Evolutionary conservation across 2,113 vertebrate genomes (phyloP).

Genomic region (Galemys pyrenaicus): DNA sequence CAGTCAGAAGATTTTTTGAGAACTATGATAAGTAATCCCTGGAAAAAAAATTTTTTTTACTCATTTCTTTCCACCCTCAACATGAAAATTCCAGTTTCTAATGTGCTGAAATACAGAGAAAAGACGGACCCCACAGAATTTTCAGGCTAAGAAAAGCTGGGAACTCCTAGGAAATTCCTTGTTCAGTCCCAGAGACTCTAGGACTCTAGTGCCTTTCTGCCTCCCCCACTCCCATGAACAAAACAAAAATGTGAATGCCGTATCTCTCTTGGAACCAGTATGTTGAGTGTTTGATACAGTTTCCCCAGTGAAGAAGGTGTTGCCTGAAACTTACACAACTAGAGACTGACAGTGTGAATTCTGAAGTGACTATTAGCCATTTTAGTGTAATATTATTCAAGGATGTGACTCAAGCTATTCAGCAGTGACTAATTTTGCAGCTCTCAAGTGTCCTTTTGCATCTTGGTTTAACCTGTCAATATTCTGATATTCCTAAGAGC

Average conservation of each 20-base stretch:
- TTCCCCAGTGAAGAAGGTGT: neutral
- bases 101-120: neutral
- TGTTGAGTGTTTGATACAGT: neutral
- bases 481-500: constrained; percentile 26
- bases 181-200: neutral
- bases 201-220: neutral
- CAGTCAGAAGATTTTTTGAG: neutral
- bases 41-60: neutral
- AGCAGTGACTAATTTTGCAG: constrained; percentile 6
- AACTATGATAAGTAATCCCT: neutral
- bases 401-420: neutral
- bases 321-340: neutral
- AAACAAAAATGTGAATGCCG: neutral
- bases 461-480: constrained; percentile 15
- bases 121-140: rapidly evolving
- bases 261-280: neutral
- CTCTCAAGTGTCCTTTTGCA: neutral
- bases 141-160: neutral
- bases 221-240: neutral
- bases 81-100: neutral
- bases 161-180: neutral
- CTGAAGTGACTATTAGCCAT: neutral
- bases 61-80: neutral
- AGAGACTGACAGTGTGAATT: neutral
- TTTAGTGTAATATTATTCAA: neutral